Percentiles rank a stretch among this genome's conserved stretches.
phyloP scores from a whole-genome alignment of 2,797 vertebrate species.

The Chrosomus eos region DNA sequence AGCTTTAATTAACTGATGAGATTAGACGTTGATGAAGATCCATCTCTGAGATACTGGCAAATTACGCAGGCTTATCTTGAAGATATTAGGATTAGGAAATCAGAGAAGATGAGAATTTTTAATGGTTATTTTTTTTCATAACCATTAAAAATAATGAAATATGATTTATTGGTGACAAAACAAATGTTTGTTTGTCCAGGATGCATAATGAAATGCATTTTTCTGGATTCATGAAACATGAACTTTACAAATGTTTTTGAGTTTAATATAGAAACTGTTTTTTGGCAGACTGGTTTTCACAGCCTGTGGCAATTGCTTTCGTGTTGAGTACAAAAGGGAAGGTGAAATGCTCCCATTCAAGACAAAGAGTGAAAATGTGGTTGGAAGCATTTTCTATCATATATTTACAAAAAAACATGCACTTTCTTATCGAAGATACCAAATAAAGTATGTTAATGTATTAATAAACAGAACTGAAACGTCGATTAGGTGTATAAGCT shows the following conservation, averaged over 20 bases:
- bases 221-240: constrained; percentile 2
- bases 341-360: constrained; percentile 23
- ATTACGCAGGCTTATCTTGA: neutral
- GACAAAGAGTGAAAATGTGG: neutral
- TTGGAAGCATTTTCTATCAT: constrained; percentile 4
- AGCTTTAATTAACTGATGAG: constrained; percentile 23
- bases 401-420: neutral
- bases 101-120: neutral
- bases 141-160: constrained; percentile 8
- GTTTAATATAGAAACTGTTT: constrained; percentile 29
- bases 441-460: neutral
- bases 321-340: neutral
- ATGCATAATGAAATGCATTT: neutral
- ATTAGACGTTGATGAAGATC: constrained; percentile 14
- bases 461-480: neutral
- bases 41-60: neutral
- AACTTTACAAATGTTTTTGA: constrained; percentile 1
- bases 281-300: constrained; percentile 2
- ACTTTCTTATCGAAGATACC: neutral
- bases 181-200: neutral
- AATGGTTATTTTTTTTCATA: neutral
- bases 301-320: constrained; percentile 22
- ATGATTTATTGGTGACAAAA: constrained; percentile 8
- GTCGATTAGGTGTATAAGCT: neutral
- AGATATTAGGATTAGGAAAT: constrained; percentile 25